Percentiles rank a stretch among this genome's conserved stretches.
Evolutionary conservation across 2,113 vertebrate genomes (phyloP).

Genomic region (Piprites chloris): DNA sequence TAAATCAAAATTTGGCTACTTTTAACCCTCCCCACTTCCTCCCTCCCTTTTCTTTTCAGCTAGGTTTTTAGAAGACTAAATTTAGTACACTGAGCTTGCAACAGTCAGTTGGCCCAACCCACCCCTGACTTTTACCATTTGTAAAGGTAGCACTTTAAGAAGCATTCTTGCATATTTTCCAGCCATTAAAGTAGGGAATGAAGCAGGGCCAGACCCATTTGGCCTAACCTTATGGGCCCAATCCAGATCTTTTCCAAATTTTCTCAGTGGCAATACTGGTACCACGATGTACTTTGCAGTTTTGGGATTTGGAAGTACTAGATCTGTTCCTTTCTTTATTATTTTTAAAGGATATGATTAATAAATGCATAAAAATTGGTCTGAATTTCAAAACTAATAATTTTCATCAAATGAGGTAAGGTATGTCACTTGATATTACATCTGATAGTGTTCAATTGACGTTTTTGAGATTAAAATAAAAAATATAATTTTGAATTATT

Average conservation of each 20-base stretch:
- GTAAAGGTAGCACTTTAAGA: neutral
- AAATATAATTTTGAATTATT: conserved; percentile 6
- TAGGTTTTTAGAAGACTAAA: neutral
- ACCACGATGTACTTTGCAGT: neutral
- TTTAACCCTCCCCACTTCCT: neutral
- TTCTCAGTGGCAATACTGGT: neutral
- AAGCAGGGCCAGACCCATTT: neutral
- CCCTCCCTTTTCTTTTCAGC: accelerated
- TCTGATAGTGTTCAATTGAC: conserved; percentile 8
- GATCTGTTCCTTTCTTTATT: neutral
- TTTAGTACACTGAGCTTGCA: neutral
- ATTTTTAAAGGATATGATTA: neutral
- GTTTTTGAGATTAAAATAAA: conserved; percentile 39
- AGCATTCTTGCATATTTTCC: neutral
- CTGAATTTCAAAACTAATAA: neutral
- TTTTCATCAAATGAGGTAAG: neutral
- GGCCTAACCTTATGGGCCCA: accelerated
- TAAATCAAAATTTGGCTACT: neutral
- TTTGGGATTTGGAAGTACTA: neutral
- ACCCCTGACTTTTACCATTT: neutral
- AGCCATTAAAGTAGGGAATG: neutral
- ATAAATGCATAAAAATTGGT: neutral
- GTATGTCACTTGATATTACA: neutral
- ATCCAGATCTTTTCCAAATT: neutral
- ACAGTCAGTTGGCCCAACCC: neutral